These are phyloP conservation scores for Clistopyga incitator DNA, from an alignment of 2,888 invertebrate genomes.

Conservation along the genomic window DNA sequence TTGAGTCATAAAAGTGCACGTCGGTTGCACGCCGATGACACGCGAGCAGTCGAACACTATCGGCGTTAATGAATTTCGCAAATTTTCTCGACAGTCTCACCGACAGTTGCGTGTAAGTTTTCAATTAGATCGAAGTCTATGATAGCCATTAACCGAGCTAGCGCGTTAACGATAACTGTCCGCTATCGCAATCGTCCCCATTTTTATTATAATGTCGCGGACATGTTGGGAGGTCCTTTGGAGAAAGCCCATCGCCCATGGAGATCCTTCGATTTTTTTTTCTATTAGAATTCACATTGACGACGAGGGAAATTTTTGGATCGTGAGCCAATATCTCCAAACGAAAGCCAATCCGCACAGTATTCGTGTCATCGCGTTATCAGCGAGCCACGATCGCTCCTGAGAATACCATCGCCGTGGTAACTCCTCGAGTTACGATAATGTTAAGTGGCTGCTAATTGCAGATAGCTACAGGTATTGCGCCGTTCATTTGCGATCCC, in stretches of 20 bases:
- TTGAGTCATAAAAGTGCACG: slow-evolving; percentile 26
- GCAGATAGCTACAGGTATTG: slow-evolving; percentile 53
- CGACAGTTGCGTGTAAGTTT: slow-evolving; percentile 63
- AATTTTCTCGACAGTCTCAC: slow-evolving; percentile 50
- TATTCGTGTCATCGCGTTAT: slow-evolving; percentile 14
- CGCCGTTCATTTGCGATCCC: slow-evolving; percentile 48
- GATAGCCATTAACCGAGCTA: slow-evolving; percentile 59
- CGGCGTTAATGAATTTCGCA: slow-evolving; percentile 59
- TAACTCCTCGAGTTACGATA: slow-evolving; percentile 60
- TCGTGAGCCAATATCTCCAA: neutral
- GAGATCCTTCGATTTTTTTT: slow-evolving; percentile 22
- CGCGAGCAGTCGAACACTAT: slow-evolving; percentile 32
- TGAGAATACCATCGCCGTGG: slow-evolving; percentile 39
- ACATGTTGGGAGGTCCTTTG: slow-evolving; percentile 55
- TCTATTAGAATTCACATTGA: neutral
- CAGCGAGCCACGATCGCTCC: slow-evolving; percentile 37
- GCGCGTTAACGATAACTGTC: slow-evolving; percentile 64
- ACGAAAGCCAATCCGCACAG: neutral
- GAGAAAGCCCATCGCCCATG: neutral
- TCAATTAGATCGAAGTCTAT: slow-evolving; percentile 69
- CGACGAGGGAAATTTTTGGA: slow-evolving; percentile 39
- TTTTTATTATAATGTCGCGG: slow-evolving; percentile 52
- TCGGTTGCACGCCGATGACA: slow-evolving; percentile 44
- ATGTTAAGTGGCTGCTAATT: slow-evolving; percentile 64
- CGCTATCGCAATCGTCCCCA: slow-evolving; percentile 62